Percentiles rank a stretch among this genome's conserved stretches.
Evolutionary conservation across 1,140 invertebrate species (phyloP).

Genomic region (Megalopta genalis): DNA sequence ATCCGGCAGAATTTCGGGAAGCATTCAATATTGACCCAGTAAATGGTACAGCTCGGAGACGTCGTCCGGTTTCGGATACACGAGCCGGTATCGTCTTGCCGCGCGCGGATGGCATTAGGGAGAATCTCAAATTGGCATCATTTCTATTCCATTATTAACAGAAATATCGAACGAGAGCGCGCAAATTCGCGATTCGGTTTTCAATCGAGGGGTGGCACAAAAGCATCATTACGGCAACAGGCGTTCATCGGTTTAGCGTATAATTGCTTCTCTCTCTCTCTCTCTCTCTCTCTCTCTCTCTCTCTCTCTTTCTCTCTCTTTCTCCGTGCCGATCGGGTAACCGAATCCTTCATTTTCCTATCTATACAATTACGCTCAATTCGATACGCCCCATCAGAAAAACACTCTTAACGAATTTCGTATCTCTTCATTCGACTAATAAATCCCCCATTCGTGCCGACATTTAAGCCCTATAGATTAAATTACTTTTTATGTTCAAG

Average conservation of each 20-base stretch:
- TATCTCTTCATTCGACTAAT: background rate
- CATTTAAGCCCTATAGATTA: background rate
- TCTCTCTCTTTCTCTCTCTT: conserved; percentile 6
- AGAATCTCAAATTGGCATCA: conserved; percentile 48
- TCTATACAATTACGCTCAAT: conserved; percentile 7
- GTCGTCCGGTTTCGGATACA: conserved; percentile 17
- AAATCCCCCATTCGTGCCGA: background rate
- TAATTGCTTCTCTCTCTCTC: conserved; percentile 49
- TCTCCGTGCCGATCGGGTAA: conserved; percentile 25
- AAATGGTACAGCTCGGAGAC: conserved; percentile 50
- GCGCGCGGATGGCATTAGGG: conserved; percentile 31
- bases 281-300: background rate
- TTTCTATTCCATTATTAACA: conserved; percentile 58
- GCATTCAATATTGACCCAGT: conserved; percentile 47
- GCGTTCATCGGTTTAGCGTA: conserved; percentile 32
- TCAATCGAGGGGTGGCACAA: conserved; percentile 13
- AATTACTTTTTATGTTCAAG: background rate
- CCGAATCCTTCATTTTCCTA: conserved; percentile 42
- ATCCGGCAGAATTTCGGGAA: conserved; percentile 41
- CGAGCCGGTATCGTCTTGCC: conserved; percentile 25
- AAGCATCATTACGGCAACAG: conserved; percentile 41
- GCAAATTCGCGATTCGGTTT: conserved; percentile 42
- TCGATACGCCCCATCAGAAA: background rate
- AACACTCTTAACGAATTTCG: background rate
- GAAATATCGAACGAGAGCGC: conserved; percentile 37